Base-by-base conservation (phyloP, 2,797 vertebrate genomes). In the Bradypus variegatus region DNA sequence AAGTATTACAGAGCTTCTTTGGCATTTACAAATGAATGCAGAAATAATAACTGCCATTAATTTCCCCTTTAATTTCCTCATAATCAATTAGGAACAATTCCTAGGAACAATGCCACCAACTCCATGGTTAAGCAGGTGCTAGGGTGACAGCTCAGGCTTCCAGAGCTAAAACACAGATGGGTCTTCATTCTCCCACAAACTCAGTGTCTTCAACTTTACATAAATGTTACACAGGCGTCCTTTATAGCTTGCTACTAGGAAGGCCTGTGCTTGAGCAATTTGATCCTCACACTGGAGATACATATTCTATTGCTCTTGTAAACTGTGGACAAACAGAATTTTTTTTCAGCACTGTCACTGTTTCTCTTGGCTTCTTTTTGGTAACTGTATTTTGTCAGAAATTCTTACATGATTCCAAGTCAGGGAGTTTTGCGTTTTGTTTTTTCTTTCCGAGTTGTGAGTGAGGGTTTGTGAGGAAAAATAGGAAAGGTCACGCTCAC, bases 331-430 rank as follows among this genome's bases (percentile, higher is more conserved):
- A 73, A 92, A 81, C 62, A 45, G 64, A 53, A 45, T 45, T 50
- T 94, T 93, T 92, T 94, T 94, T 89, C 48, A 60, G 62, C 82
- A 62, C 73, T 93, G 38, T 79, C 89, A 86, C 70, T 69, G n/a
- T 70, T 85, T 76, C 81, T 86, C 10, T 67, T 82, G 62, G 64
- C 69, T 87, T 92, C 88, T 94, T 58, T 58, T 58, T 23, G 58
- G 58, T 58, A 58, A 58, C 23, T 58, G 6, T 58, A 58, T 58
- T 58, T 86, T 48, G 36, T 76, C 90, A 45, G 55, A 89, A 88
- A 83, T 53, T 79, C 82, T 70, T 55, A 86, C 15, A 75, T 3
- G 10, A 73, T 8, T 92, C 45, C 29, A 78, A 73, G 38, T 82
- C 41, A 60, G 25, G 73, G 29, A 48, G 62, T 58, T 58, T 58